Percentiles rank a stretch among this genome's conserved stretches.
phyloP scores from a whole-genome alignment of 1,140 invertebrate genomes.

The Brachionus plicatilis region DNA sequence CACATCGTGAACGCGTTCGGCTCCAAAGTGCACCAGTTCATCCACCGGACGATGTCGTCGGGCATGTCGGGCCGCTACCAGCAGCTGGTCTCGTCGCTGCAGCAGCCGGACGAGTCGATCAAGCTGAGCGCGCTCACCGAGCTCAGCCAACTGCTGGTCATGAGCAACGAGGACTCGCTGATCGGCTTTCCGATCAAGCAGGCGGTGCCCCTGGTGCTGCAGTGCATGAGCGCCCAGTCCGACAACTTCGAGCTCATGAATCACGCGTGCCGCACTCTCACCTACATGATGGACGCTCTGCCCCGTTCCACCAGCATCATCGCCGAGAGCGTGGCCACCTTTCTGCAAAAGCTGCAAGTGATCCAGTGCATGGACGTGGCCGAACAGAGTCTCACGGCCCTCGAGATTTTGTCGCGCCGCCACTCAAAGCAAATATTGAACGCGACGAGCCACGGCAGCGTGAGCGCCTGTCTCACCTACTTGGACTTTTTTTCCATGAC shows the following conservation, averaged over 20 bases:
- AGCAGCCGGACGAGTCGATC: conserved; percentile 82
- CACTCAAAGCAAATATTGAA: conserved; percentile 93
- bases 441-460: conserved; percentile 65
- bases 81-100: conserved; percentile 48
- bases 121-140: conserved; percentile 90
- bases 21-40: conserved; percentile 90
- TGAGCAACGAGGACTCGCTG: conserved; percentile 98
- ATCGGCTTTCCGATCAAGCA: conserved; percentile 95
- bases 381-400: conserved; percentile 87
- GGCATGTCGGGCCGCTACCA: conserved; percentile 17
- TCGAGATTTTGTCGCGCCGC: conserved; percentile 90
- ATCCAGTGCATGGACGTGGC: conserved; percentile 99
- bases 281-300: conserved; percentile 98
- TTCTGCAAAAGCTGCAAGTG: conserved; percentile 69
- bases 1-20: conserved; percentile 84
- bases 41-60: conserved; percentile 75
- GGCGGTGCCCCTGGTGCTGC: conserved; percentile 68
- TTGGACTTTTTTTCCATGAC: conserved; percentile 91
- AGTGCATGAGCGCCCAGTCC: conserved; percentile 63
- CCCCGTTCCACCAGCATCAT: conserved; percentile 91
- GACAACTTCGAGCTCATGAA: conserved; percentile 99
- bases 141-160: conserved; percentile 94
- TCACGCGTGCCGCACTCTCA: conserved; percentile 91
- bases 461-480: conserved; percentile 87
- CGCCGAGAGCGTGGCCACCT: conserved; percentile 87